Evolutionary conservation across 2,113 vertebrate species (phyloP), one percentile per base, ranked within the genome.

Genomic region (Nesogale talazaci): DNA sequence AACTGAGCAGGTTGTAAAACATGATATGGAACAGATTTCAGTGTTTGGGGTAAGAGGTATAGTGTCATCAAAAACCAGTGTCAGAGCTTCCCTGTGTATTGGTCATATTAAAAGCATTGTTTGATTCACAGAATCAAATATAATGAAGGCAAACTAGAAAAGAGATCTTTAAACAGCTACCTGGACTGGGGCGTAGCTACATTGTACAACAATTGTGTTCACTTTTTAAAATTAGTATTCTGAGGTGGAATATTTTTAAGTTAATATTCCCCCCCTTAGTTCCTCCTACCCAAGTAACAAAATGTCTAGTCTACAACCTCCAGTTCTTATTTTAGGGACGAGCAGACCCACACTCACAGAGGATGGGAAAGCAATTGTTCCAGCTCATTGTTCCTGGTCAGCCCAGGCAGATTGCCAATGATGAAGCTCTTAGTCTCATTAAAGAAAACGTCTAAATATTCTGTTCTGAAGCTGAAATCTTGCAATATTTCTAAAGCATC

Each of bases 351-450:
- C 3, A 83, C 38, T 22, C 25, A 83, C 40, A 38, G 20, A 29
- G 57, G 92, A 87, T 85, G 46, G 67, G 59, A 92, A 93, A 91
- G 27, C 69, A 95, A 82, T 88, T 91, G 59, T 17, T n/a, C 34
- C 90, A 85, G 42, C 1, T 59, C n/a, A 79, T 67, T 83, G 23
- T 94, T 61, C 19, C 76, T 89, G 79, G 76, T 89, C 86, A 95
- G 17, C 16, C 3, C 63, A 86, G 42, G 69, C 57, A 83, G 81
- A 83, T 22, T 34, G 40, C 61, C 56, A 87, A 61, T 85, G 92
- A 91, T 74, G 59, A 88, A 95, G 83, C 67, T 46, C 36, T 7
- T 16, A 89, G 76, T 70, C 36, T 34, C 19, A 27, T 91, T 80
- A 11, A 65, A 20, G 5, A 52, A 25, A 27, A 46, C 14, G 16